phyloP scores from a whole-genome alignment of 2,797 vertebrate species.

The Hydrolagus colliei region DNA sequence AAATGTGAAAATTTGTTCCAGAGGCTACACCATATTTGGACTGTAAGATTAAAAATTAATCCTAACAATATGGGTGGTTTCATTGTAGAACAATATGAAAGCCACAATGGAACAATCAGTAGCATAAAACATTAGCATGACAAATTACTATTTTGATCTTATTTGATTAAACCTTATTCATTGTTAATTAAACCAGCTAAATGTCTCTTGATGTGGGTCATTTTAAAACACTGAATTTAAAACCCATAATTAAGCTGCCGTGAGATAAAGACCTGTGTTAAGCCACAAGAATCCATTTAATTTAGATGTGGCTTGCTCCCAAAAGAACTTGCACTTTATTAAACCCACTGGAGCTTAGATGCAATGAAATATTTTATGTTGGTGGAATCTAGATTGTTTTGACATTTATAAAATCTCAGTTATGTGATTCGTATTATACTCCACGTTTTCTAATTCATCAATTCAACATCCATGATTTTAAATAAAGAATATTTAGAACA shows the following conservation, averaged over 20 bases:
- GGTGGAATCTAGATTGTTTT: conserved; percentile 64
- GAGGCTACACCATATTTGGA: no score
- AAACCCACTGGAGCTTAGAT: conserved; percentile 76
- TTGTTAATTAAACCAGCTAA: conserved; percentile 93
- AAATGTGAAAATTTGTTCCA: conserved; percentile 38
- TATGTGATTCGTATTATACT: conserved; percentile 70
- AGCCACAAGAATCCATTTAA: conserved; percentile 75
- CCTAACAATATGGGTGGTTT: conserved; percentile 44
- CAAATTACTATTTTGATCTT: conserved; percentile 76
- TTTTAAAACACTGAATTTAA: conserved; percentile 89
- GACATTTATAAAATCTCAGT: conserved; percentile 53
- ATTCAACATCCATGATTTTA: conserved; percentile 19
- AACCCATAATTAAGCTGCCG: conserved; percentile 91
- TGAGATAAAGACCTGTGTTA: conserved; percentile 82
- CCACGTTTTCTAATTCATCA: conserved; percentile 55
- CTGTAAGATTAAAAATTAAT: conserved; percentile 43
- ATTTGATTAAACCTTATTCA: conserved; percentile 72
- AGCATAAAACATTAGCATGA: conserved; percentile 64
- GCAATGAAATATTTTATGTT: conserved; percentile 85
- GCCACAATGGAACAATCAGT: conserved; percentile 40
- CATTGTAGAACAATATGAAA: conserved; percentile 41
- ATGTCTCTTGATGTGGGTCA: conserved; percentile 72
- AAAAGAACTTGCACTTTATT: conserved; percentile 86
- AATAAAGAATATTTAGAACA: background rate
- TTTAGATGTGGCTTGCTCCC: conserved; percentile 77